Base-by-base conservation (phyloP, 2,888 invertebrate genomes). In the Alcis repandata region DNA sequence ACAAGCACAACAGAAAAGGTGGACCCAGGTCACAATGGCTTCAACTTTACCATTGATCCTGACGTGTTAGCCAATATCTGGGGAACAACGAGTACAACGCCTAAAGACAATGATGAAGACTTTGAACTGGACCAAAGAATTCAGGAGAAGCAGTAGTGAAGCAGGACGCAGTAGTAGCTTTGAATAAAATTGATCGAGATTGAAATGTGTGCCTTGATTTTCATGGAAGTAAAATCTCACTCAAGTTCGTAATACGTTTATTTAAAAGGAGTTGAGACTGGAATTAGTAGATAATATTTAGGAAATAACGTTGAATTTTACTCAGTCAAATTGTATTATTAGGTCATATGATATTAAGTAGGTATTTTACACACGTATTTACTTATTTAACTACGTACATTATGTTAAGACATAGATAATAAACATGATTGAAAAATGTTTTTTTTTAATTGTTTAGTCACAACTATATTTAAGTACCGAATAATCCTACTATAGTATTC, bases 51-150 rank as follows among this genome's bases (percentile, higher is more conserved):
- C 13, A 63, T 63, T 15, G 32, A 58, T 8, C 27, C 45, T 27
- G 38, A 52, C 0, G 1, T 59, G n/a, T 6, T 63, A 22, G 62
- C 15, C 7, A 36, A 13, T 11, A 63, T 63, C n/a, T 63, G 56
- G 51, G 51, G 38, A 17, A 52, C 32, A 1, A 32, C 27, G 13
- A 33, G 27, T 17, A 57, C 38, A 8, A 38, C 36, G 9, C 27
- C 49, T 7, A 38, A 36, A 22, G 43, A 51, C 13, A 51, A 43
- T 8, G 59, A 59, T n/a, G 63, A 63, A 53, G 53, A 48, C 4
- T 40, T 53, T 20, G 53, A 53, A 0, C 22, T 63, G 32, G 63
- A 63, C 53, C 38, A 63, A 36, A 63, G 63, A 63, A 7, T 51
- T 45, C 32, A 56, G 17, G 53, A 54, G 8, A 7, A 19, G 19